Evolutionary conservation across 2,113 vertebrate genomes (phyloP).

Genomic region (Syrmaticus mikado): DNA sequence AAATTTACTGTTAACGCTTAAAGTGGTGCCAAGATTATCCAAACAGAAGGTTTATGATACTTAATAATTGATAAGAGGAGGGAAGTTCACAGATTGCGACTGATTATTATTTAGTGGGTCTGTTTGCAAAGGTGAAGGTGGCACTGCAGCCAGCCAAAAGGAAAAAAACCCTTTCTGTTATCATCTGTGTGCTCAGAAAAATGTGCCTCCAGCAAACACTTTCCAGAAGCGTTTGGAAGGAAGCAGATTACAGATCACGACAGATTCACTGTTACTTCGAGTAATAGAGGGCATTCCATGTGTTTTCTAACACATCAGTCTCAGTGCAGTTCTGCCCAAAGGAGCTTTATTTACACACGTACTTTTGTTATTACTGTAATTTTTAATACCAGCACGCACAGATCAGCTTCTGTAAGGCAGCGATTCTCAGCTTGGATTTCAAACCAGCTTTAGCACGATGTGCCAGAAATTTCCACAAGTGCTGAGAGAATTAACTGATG

Average conservation of each 20-base stretch:
- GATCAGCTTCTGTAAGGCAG: constrained; percentile 61
- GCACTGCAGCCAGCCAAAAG: constrained; percentile 68
- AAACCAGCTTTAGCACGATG: constrained; percentile 78
- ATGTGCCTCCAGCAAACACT: neutral
- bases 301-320: constrained; percentile 30
- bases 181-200: neutral
- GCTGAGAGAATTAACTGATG: constrained; percentile 78
- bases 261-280: neutral
- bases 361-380: neutral
- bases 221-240: constrained; percentile 33
- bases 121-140: constrained; percentile 79
- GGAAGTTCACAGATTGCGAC: constrained; percentile 65
- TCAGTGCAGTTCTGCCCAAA: constrained; percentile 8
- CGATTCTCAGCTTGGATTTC: constrained; percentile 74
- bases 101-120: constrained; percentile 82
- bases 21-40: constrained; percentile 79
- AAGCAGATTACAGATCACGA: neutral
- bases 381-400: constrained; percentile 19
- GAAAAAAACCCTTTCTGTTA: neutral
- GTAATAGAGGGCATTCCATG: neutral
- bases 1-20: constrained; percentile 80
- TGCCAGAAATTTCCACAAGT: constrained; percentile 77
- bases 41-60: constrained; percentile 82
- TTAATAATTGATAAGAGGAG: constrained; percentile 83
- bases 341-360: neutral